Evolutionary conservation across 2,888 invertebrate species (phyloP), one percentile per base, ranked within the genome.

Genomic region (Drosophila yooni): DNA sequence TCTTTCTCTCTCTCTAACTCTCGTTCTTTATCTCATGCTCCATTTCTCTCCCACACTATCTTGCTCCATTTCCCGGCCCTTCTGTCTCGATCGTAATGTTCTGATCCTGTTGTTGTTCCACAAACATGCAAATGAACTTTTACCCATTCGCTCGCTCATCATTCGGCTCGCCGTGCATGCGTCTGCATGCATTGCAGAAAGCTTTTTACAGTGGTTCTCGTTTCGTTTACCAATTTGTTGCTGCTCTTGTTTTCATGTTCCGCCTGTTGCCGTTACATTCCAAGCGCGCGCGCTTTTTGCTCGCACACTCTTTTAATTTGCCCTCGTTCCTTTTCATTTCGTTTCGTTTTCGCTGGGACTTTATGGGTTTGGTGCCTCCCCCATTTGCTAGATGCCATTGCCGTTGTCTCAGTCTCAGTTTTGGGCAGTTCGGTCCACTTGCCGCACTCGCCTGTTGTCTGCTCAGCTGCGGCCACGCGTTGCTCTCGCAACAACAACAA

Each of bases 201-300:
- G 79, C 71, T 76, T 76, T 76, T 58, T 36, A 2, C 46, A 1
- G 46, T 15, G 46, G 29, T 33, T 11, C 25, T 6, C 69, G 74
- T 69, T 69, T 68, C 74, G 38, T 60, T 74, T 83, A 67, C 59
- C 75, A 60, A 73, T 79, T 84, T 79, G 88, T 85, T 79, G 82
- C 88, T 84, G 62, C 71, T 68, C 31, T 66, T 71, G 71, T 67
- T 63, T 70, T 68, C 50, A 27, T 66, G 80, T 76, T 76, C 31
- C 70, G 52, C 76, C 72, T 50, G 62, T 63, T 88, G 68, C 75
- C 89, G 68, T 60, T 74, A 71, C 64, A 65, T 81, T 81, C 67
- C 74, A 50, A 68, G 74, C 59, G 66, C 73, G 73, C 73, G 73
- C 80, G 54, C 60, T 56, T 60, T 46, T 43, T 58, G 58, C 57